Base-by-base conservation (phyloP, 2,888 invertebrate species). In the Rhagium mordax region DNA sequence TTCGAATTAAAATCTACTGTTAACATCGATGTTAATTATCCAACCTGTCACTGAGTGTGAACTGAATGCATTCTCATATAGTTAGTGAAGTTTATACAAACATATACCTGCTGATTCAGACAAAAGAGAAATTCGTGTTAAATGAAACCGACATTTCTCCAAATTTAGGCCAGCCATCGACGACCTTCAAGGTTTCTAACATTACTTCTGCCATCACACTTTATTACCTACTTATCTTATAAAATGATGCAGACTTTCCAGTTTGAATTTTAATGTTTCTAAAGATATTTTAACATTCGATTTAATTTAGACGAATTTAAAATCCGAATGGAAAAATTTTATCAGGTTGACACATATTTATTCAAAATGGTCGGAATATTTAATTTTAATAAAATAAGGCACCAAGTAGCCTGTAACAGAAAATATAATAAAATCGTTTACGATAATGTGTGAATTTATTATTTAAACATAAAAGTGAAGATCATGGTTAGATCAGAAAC, bases 111-210 rank as follows among this genome's bases (percentile, higher is more conserved):
- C n/a, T 41, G n/a, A 41, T 4, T 41, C 13, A 41, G 41, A 41
- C 51, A 29, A 29, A 65, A 53, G 65, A 65, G 65, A 65, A 65
- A 65, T 51, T 53, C 18, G 18, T 53, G 33, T n/a, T 15, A 10
- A 53, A 33, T 27, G 51, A 65, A 29, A 33, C 33, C 16, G 65
- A 65, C 51, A 33, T 65, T 53, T 65, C 65, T 53, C 53, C 53
- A 13, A 53, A 65, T 65, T 16, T 55, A 65, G 65, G 65, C 55
- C 65, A 65, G n/a, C 13, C 53, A 27, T 29, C 53, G n/a, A 53
- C 65, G 53, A 55, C 65, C 65, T 65, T 65, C 53, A 33, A 16
- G 48, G 33, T 16, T 15, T 60, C 59, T 20, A 51, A 51, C 20
- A 51, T 51, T 20, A 20, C 18, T 51, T 51, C 20, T 51, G 16